phyloP scores from a whole-genome alignment of 2,113 vertebrate genomes.

The Otis tarda region DNA sequence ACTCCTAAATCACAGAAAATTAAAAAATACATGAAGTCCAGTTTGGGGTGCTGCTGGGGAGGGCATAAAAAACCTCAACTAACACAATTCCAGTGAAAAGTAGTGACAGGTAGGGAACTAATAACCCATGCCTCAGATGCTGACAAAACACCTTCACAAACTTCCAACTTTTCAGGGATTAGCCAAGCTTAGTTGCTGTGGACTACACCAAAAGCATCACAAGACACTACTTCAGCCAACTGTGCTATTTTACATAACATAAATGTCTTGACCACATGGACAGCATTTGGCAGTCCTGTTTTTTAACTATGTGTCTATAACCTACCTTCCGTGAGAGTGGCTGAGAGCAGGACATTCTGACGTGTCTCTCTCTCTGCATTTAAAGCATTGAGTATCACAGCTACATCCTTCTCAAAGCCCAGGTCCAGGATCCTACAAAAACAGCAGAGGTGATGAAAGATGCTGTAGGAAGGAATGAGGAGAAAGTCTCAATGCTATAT shows the following conservation, averaged over 20 bases:
- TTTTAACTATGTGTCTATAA: neutral
- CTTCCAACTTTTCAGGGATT: neutral
- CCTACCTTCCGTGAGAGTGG: constrained; percentile 87
- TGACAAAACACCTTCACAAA: neutral
- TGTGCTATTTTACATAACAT: neutral
- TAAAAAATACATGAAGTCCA: neutral
- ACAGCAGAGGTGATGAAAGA: neutral
- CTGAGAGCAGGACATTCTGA: constrained; percentile 92
- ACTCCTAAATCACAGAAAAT: constrained; percentile 74
- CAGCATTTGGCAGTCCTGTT: neutral
- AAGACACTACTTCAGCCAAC: neutral
- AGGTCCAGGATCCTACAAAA: constrained; percentile 87
- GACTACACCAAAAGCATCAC: neutral
- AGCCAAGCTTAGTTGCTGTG: neutral
- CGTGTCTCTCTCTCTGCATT: constrained; percentile 76
- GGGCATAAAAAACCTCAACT: neutral
- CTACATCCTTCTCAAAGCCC: constrained; percentile 94
- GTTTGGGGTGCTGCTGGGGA: neutral
- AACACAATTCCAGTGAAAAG: neutral
- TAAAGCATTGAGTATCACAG: constrained; percentile 87
- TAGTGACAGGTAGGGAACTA: neutral
- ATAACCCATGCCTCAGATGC: neutral
- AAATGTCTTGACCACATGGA: neutral
- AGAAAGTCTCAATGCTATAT: neutral
- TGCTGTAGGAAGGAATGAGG: neutral